Conservation (phyloP, 2,888 invertebrate genomes). For the Volucella bombylans region DNA sequence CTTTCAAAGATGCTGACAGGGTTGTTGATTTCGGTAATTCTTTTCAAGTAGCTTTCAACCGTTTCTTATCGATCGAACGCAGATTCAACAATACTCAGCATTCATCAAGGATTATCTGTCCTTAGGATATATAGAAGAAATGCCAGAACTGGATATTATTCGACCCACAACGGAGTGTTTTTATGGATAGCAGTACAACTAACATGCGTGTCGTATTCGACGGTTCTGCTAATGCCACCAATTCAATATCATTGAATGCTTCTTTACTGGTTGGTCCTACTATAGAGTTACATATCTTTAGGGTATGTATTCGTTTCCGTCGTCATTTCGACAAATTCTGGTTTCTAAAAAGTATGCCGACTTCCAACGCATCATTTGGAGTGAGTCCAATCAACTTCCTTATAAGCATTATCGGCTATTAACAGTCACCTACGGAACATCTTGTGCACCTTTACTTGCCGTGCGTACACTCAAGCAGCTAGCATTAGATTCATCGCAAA, state of each 20-base stretch:
- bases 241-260: too few species aligned
- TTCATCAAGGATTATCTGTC: slow-evolving; percentile 1
- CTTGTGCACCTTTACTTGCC: slow-evolving; percentile 55
- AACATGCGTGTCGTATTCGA: not conserved
- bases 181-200: not conserved
- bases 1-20: not conserved
- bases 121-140: not conserved
- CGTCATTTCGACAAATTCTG: slow-evolving; percentile 46
- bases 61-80: not conserved
- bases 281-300: not conserved
- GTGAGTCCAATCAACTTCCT: slow-evolving; percentile 23
- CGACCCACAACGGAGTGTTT: not conserved
- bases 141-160: not conserved
- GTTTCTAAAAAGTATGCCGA: slow-evolving; percentile 44
- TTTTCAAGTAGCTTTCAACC: too few species aligned
- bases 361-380: slow-evolving; percentile 64
- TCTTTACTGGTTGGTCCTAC: not conserved
- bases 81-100: not conserved
- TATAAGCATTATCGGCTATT: slow-evolving; percentile 51
- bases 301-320: not conserved
- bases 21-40: too few species aligned
- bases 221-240: slow-evolving; percentile 2
- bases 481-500: slow-evolving; percentile 36
- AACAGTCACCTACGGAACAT: slow-evolving; percentile 63
- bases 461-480: slow-evolving; percentile 59